phyloP scores from a whole-genome alignment of 2,888 invertebrate species.

The Lithophane semibrunnea region DNA sequence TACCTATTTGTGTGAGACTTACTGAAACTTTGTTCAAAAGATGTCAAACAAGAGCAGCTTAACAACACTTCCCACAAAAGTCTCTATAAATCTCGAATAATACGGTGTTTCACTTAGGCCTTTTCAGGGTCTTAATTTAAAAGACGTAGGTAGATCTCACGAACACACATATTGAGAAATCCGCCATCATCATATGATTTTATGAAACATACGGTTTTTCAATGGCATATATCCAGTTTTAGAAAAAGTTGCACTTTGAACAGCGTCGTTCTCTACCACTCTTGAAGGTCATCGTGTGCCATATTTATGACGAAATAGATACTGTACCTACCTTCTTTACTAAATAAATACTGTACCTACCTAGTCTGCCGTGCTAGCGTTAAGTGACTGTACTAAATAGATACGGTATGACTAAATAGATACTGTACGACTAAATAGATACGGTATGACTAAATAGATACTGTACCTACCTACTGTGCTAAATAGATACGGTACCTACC shows the following conservation, averaged over 20 bases:
- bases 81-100: not conserved
- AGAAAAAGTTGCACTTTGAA: not conserved
- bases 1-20: not conserved
- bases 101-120: not conserved
- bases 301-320: not conserved
- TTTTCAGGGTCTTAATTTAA: not conserved
- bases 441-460: not conserved
- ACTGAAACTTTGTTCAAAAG: slow-evolving; percentile 1
- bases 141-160: not conserved
- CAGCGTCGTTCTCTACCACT: not conserved
- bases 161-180: not conserved
- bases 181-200: not conserved
- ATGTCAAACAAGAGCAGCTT: not conserved
- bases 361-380: no score
- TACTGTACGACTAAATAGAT: no score
- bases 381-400: no score
- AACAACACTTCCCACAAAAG: slow-evolving; percentile 2
- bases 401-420: no score
- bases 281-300: not conserved
- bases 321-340: no score
- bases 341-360: no score
- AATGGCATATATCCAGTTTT: no score
- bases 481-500: no score
- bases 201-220: not conserved
- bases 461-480: no score